Evolutionary conservation across 1,140 invertebrate species (phyloP), one percentile per base, ranked within the genome.

Genomic region (Drosophila cardini): DNA sequence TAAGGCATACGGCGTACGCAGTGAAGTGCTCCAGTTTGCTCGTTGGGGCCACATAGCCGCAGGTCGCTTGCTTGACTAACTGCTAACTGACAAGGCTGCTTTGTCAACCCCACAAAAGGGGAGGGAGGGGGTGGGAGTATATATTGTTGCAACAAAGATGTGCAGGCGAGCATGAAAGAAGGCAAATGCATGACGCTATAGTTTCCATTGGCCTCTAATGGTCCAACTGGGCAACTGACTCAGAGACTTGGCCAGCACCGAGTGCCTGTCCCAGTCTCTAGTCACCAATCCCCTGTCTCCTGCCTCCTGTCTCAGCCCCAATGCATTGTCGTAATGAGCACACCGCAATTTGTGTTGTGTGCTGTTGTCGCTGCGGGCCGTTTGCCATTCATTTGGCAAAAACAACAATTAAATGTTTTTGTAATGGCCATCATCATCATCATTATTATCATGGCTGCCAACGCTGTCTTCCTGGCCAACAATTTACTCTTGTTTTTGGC

Each of bases 351-450:
- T 89, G 84, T 86, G 84, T 86, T 72, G 76, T 89, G 61, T 89
- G 79, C 80, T 72, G 69, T 52, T 71, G 58, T 48, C 67, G 73
- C 69, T 89, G 84, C 80, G 71, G 84, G 84, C 84, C 80, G 84
- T 87, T 87, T 87, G 84, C 84, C 76, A 87, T 87, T 89, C 84
- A 87, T 87, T 87, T 87, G 84, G 84, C 87, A 87, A 87, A 89
- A 87, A 89, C 87, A 87, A 87, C 84, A 87, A 87, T 87, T 87
- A 87, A 89, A 87, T 87, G 84, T 87, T 89, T 87, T 87, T 84
- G 85, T 78, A 87, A 82, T 87, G 84, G 73, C 80, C 84, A 71
- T 57, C 71, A 69, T 68, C 71, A 46, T 63, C 38, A 46, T 63
- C 84, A 71, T 57, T 64, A 69, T 68, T 64, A 46, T 63, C 38